Conservation (phyloP, 2,888 invertebrate genomes). For the Lasioglossum leucozonium region DNA sequence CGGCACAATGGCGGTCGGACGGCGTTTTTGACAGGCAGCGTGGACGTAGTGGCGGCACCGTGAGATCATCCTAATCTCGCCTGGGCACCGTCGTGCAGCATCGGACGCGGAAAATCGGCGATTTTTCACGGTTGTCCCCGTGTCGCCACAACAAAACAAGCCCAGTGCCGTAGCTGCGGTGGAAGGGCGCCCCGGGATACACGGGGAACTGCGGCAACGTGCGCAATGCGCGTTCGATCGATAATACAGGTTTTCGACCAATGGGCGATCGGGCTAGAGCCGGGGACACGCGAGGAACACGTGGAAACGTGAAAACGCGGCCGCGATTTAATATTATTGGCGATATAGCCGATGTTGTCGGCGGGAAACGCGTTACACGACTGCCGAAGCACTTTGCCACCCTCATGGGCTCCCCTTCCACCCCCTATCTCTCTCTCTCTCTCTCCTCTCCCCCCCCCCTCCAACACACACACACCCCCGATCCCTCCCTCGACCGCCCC, state of each 20-base stretch:
- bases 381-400: conserved; percentile 76
- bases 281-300: conserved; percentile 57
- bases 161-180: conserved; percentile 11
- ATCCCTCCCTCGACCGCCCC: conserved; percentile 6
- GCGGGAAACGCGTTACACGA: conserved; percentile 76
- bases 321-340: conserved; percentile 40
- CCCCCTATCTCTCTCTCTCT: conserved; percentile 6
- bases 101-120: conserved; percentile 8
- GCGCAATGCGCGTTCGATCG: conserved; percentile 65
- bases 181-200: conserved; percentile 28
- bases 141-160: conserved; percentile 22
- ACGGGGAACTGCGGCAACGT: conserved; percentile 65
- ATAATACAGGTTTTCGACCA: conserved; percentile 69
- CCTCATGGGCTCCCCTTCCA: conserved; percentile 71
- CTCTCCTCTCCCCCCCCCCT: not conserved
- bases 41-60: not conserved
- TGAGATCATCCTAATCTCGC: not conserved
- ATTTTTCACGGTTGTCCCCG: not conserved
- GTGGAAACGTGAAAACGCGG: conserved; percentile 54
- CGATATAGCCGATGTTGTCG: conserved; percentile 66
- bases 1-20: conserved; percentile 50
- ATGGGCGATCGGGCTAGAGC: conserved; percentile 36
- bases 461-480: not conserved
- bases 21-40: conserved; percentile 2
- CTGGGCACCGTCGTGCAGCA: not conserved